phyloP scores from a whole-genome alignment of 1,140 invertebrate species.

The Dendroctonus valens region DNA sequence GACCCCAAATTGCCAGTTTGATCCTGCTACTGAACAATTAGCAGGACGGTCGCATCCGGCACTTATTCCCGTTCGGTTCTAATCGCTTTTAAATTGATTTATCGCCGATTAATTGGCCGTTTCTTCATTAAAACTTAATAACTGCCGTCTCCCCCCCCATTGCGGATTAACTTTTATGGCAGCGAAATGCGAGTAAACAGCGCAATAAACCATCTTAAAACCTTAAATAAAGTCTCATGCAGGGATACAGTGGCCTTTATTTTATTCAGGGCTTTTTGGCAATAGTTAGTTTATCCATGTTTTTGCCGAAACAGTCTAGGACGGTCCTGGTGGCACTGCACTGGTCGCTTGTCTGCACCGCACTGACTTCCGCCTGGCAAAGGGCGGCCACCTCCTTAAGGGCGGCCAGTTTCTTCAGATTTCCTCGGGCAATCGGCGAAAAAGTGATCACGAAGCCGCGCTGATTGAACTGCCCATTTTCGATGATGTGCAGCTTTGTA shows the following conservation, averaged over 20 bases:
- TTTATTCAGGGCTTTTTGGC: not conserved
- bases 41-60: constrained; percentile 23
- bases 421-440: constrained; percentile 27
- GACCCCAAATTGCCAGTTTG: constrained; percentile 14
- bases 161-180: not conserved
- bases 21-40: constrained; percentile 21
- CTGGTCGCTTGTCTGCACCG: not conserved
- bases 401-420: constrained; percentile 32
- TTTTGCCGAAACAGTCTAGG: constrained; percentile 15
- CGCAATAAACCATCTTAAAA: constrained; percentile 8
- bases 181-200: not conserved
- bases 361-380: constrained; percentile 37
- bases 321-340: constrained; percentile 12
- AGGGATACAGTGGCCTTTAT: not conserved
- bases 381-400: constrained; percentile 26
- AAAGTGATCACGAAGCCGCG: constrained; percentile 34
- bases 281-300: constrained; percentile 18
- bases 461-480: constrained; percentile 38
- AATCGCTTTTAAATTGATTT: constrained; percentile 32
- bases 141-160: not conserved
- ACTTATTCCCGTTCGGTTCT: constrained; percentile 25
- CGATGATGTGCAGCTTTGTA: constrained; percentile 35
- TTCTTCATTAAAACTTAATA: constrained; percentile 6
- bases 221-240: constrained; percentile 1
- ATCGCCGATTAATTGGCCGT: constrained; percentile 26